Evolutionary conservation across 2,888 invertebrate species (phyloP).

Genomic region (Coecobrya sp.): DNA sequence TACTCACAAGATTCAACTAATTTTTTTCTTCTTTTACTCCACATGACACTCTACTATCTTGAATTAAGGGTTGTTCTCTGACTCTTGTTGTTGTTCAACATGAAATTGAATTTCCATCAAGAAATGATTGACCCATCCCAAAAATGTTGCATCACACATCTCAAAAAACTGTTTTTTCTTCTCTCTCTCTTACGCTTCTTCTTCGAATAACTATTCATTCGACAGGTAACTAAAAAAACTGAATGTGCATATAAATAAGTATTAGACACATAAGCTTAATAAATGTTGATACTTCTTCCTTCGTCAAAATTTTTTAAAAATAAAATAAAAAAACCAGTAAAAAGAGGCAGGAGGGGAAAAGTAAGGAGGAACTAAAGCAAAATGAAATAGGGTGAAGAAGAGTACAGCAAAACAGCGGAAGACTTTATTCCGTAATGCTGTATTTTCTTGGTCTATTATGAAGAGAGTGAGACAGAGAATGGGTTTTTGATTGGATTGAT

Average conservation of each 20-base stretch:
- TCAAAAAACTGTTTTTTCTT: constrained; percentile 32
- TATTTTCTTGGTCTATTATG: constrained; percentile 58
- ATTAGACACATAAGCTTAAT: background rate
- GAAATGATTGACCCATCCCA: constrained; percentile 81
- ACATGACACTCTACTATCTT: constrained; percentile 70
- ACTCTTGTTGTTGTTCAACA: constrained; percentile 50
- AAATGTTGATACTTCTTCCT: background rate
- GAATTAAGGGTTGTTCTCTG: constrained; percentile 75
- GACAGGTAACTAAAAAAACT: constrained; percentile 48
- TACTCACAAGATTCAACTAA: constrained; percentile 20
- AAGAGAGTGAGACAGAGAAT: constrained; percentile 50
- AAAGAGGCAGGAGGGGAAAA: constrained; percentile 34
- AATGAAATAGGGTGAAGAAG: constrained; percentile 58
- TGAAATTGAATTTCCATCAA: constrained; percentile 81
- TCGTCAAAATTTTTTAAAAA: background rate
- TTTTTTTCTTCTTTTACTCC: constrained; percentile 44
- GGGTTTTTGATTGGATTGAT: constrained; percentile 77
- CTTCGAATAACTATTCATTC: constrained; percentile 48
- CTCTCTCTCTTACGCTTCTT: constrained; percentile 12
- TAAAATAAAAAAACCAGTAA: constrained; percentile 21
- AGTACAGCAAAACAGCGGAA: constrained; percentile 34
- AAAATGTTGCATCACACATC: constrained; percentile 71
- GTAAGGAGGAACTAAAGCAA: constrained; percentile 43
- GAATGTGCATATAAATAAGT: background rate
- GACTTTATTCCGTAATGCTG: constrained; percentile 64